Percentiles rank a stretch among this genome's conserved stretches.
Conservation (phyloP, 2,113 vertebrate genomes). For the Zosterops lateralis region DNA sequence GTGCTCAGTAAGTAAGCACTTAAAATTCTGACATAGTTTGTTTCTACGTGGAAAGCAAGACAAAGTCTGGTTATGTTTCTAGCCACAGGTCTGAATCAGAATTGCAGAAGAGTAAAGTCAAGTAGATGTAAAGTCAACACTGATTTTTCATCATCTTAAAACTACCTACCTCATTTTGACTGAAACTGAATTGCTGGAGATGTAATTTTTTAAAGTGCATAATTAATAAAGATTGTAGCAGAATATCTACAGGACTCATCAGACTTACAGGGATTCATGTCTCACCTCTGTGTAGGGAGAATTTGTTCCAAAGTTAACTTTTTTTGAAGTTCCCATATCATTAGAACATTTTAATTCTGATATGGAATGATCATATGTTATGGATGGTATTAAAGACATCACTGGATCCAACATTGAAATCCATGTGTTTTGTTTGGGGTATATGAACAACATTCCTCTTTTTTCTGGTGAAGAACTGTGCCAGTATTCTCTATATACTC, state of each 20-base stretch:
- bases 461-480: not conserved
- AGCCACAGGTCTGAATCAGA: not conserved
- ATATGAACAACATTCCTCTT: not conserved
- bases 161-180: not conserved
- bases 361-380: not conserved
- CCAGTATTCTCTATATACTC: not conserved
- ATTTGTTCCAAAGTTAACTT: not conserved
- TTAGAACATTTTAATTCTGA: not conserved
- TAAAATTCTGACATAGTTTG: not conserved
- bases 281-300: not conserved
- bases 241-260: not conserved
- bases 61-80: not conserved
- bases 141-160: not conserved
- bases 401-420: not conserved
- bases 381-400: not conserved
- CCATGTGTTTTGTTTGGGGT: not conserved
- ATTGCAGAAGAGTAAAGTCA: not conserved
- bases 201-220: not conserved
- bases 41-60: not conserved
- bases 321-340: not conserved
- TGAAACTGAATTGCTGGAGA: not conserved
- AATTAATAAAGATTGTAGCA: not conserved
- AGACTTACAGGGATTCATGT: not conserved
- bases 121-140: not conserved
- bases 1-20: not conserved